Percentiles rank a stretch among this genome's conserved stretches.
phyloP scores from a whole-genome alignment of 2,797 vertebrate genomes.

The Clarias platycephalus region DNA sequence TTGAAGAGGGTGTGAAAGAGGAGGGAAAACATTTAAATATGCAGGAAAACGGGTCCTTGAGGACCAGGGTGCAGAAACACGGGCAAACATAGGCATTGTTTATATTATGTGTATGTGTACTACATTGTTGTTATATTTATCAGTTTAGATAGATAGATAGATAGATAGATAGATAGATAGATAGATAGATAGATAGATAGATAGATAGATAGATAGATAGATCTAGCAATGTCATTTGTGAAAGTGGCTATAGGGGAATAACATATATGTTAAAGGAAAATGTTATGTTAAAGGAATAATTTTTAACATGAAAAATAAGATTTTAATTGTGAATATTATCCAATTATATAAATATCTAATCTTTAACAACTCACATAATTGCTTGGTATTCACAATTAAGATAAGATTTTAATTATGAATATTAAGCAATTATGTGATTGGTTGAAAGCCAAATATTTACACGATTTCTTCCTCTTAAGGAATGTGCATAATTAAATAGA shows the following conservation, averaged over 20 bases:
- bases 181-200: slow-evolving; percentile 2
- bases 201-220: not conserved
- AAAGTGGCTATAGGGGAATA: not conserved
- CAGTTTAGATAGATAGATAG: not conserved
- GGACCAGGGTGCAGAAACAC: too few relatives aligned
- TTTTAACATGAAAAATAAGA: not conserved
- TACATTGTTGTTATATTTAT: too few relatives aligned
- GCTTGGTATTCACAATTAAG: not conserved
- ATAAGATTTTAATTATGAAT: too few relatives aligned
- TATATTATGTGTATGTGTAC: too few relatives aligned
- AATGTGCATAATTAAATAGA: not conserved
- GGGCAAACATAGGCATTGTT: too few relatives aligned
- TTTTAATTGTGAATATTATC: not conserved
- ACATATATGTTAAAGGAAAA: not conserved
- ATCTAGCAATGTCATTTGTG: not conserved
- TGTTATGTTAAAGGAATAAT: not conserved
- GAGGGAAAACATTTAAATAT: too few relatives aligned
- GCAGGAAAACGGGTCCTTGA: too few relatives aligned
- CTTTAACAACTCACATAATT: not conserved
- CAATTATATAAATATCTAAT: not conserved
- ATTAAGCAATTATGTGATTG: not conserved
- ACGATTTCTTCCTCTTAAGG: not conserved
- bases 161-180: slow-evolving; percentile 1
- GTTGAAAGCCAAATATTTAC: not conserved
- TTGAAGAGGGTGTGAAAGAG: too few relatives aligned